Conservation (phyloP, 2,113 vertebrate species). For the Zeus faber region DNA sequence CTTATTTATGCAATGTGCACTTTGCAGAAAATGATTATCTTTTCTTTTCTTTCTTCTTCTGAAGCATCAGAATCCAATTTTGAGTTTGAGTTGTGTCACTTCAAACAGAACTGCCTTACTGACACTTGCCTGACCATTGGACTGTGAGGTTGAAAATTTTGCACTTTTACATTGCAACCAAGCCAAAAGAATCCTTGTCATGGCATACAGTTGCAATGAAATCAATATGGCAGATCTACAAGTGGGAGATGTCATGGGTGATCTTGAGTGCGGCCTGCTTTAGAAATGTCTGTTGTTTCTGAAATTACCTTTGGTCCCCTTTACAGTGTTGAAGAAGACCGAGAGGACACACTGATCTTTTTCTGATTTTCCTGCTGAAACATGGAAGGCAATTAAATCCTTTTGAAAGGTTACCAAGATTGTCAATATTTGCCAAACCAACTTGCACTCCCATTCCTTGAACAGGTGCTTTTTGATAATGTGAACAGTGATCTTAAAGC, state of each 20-base stretch:
- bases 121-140: slow-evolving; percentile 6
- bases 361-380: slow-evolving; percentile 31
- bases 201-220: slow-evolving; percentile 4
- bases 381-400: slow-evolving; percentile 34
- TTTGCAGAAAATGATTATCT: slow-evolving; percentile 26
- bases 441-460: slow-evolving; percentile 23
- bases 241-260: background rate
- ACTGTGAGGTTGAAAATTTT: slow-evolving; percentile 1
- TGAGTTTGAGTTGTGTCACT: slow-evolving; percentile 28
- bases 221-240: background rate
- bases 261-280: background rate
- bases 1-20: slow-evolving; percentile 28
- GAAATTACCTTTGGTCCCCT: slow-evolving; percentile 2
- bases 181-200: slow-evolving; percentile 17
- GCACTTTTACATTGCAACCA: slow-evolving; percentile 5
- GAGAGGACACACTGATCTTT: slow-evolving; percentile 3
- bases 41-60: slow-evolving; percentile 15
- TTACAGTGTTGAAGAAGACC: slow-evolving; percentile 3
- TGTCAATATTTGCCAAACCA: slow-evolving; percentile 31
- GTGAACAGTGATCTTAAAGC: slow-evolving; percentile 25
- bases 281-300: slow-evolving; percentile 1
- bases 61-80: slow-evolving; percentile 10
- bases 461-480: slow-evolving; percentile 16
- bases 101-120: slow-evolving; percentile 25
- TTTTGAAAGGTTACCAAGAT: slow-evolving; percentile 32